A percentile compares a stretch with the other conserved stretches of the same genome.
These are phyloP conservation scores for Bradypus variegatus DNA, from an alignment of 2,797 vertebrate genomes.

Conservation along the genomic window DNA sequence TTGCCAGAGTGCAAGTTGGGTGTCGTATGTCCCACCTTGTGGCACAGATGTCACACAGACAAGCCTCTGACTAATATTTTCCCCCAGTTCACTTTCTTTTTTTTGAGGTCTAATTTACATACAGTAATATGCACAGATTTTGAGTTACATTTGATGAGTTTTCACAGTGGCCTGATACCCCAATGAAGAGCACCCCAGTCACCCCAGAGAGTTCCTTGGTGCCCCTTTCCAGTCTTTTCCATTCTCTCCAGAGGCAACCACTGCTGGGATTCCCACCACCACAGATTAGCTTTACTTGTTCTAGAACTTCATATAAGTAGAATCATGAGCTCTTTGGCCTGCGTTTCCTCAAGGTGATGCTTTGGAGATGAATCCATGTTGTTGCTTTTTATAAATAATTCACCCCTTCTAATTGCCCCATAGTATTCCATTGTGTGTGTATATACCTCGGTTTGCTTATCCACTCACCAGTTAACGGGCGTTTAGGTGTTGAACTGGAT, in stretches of 20 bases:
- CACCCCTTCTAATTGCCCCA: fast-evolving
- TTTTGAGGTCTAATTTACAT: not conserved
- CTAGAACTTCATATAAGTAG: fast-evolving
- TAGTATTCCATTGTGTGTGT: fast-evolving
- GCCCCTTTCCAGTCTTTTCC: not conserved
- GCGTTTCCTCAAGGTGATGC: fast-evolving
- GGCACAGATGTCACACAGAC: not conserved
- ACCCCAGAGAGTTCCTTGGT: not conserved
- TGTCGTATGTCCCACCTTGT: not conserved
- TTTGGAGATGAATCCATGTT: fast-evolving
- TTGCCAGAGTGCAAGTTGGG: fast-evolving
- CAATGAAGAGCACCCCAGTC: fast-evolving
- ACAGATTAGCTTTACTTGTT: fast-evolving
- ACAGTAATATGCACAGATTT: not conserved
- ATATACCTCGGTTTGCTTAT: fast-evolving
- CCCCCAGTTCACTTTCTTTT: not conserved
- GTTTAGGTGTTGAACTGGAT: not conserved
- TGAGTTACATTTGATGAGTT: not conserved
- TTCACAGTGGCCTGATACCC: fast-evolving
- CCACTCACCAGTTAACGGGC: not conserved
- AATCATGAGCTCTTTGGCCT: not conserved
- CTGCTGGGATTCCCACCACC: fast-evolving
- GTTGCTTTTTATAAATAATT: fast-evolving
- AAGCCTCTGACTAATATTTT: too few relatives aligned
- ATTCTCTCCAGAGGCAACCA: not conserved